Percentiles rank a stretch among this genome's conserved stretches.
These are phyloP conservation scores for Agrochola lota DNA, from an alignment of 2,888 invertebrate species.

Conservation along the genomic window DNA sequence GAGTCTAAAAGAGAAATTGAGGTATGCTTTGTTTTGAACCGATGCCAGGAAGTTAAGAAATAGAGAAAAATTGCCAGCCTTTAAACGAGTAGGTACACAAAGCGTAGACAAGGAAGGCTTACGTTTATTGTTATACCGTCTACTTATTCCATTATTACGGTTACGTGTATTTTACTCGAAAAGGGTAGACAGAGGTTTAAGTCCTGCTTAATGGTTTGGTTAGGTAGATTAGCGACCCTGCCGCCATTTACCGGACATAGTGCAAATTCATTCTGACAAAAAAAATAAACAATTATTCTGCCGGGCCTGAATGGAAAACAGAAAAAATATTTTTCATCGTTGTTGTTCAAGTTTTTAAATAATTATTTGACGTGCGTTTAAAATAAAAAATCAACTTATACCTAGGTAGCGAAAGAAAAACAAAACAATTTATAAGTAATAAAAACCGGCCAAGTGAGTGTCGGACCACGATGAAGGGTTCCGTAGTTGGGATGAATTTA, in stretches of 20 bases:
- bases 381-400: no score
- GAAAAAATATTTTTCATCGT: background rate
- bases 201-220: constrained; percentile 11
- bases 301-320: background rate
- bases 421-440: background rate
- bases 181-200: constrained; percentile 33
- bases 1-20: constrained; percentile 58
- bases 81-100: constrained; percentile 44
- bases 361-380: background rate
- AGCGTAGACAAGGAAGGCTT: constrained; percentile 52
- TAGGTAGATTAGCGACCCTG: constrained; percentile 28
- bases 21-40: constrained; percentile 58
- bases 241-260: constrained; percentile 3
- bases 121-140: constrained; percentile 25
- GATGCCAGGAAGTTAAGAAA: constrained; percentile 61
- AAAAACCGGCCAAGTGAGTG: no score
- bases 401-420: background rate
- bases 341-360: background rate
- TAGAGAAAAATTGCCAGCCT: constrained; percentile 57
- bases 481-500: no score
- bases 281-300: background rate
- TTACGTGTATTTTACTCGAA: constrained; percentile 14
- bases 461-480: no score
- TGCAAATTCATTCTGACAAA: background rate
- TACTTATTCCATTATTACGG: constrained; percentile 48